Evolutionary conservation across 2,113 vertebrate genomes (phyloP).

Genomic region (Saguinus imperator): DNA sequence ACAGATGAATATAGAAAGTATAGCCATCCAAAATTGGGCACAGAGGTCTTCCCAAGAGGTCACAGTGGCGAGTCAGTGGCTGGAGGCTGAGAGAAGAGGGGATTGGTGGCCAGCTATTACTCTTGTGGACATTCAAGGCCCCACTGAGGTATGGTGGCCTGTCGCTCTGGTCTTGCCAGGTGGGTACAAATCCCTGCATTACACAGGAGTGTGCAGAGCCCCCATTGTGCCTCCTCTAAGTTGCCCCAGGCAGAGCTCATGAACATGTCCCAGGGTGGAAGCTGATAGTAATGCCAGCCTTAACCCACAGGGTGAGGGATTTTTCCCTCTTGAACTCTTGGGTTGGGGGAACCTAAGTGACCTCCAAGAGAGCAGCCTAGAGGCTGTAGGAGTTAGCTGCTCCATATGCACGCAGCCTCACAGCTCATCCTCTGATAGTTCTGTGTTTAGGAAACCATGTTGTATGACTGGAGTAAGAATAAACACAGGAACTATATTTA

Average conservation of each 20-base stretch:
- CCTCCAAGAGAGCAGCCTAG: not conserved
- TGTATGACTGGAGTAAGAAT: not conserved
- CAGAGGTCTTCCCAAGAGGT: not conserved
- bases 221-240: accelerated
- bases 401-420: not conserved
- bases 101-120: not conserved
- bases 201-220: not conserved
- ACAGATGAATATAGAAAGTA: not conserved
- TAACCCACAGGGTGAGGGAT: not conserved
- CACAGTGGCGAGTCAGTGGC: not conserved
- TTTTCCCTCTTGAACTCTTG: not conserved
- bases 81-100: not conserved
- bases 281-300: not conserved
- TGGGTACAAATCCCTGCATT: not conserved
- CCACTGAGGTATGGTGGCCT: not conserved
- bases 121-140: not conserved
- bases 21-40: not conserved
- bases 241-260: not conserved
- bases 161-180: not conserved
- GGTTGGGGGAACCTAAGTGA: no score
- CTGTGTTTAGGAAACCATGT: not conserved
- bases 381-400: not conserved
- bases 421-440: not conserved
- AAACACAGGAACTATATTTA: not conserved
- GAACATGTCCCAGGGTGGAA: not conserved